A percentile compares a stretch with the other conserved stretches of the same genome.
Evolutionary conservation across 2,113 vertebrate species (phyloP).

Genomic region (Cettia cetti): DNA sequence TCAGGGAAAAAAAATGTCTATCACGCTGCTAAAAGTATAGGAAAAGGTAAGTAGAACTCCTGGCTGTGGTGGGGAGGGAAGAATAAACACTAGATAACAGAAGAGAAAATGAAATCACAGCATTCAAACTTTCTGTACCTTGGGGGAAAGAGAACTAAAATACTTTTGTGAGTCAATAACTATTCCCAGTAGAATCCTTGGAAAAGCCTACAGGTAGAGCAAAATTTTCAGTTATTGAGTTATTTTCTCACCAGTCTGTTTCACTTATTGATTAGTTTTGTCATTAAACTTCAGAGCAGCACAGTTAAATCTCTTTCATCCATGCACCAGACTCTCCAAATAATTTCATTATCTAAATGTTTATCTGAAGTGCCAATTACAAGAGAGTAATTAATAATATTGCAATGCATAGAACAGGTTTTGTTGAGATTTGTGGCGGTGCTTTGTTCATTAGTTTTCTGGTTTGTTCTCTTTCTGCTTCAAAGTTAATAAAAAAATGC

Average conservation of each 20-base stretch:
- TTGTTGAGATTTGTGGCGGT: background rate
- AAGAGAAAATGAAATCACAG: slow-evolving; percentile 63
- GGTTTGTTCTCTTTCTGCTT: slow-evolving; percentile 25
- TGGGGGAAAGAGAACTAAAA: slow-evolving; percentile 47
- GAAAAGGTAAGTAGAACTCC: background rate
- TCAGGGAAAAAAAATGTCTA: background rate
- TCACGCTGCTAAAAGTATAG: background rate
- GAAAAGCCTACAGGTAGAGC: slow-evolving; percentile 59
- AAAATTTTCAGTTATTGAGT: slow-evolving; percentile 67
- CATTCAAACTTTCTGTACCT: slow-evolving; percentile 48
- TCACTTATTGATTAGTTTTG: slow-evolving; percentile 75
- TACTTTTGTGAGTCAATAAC: slow-evolving; percentile 65
- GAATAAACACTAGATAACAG: slow-evolving; percentile 1
- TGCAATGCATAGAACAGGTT: background rate
- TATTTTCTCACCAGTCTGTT: slow-evolving; percentile 69
- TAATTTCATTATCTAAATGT: slow-evolving; percentile 62
- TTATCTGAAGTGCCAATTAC: slow-evolving; percentile 66
- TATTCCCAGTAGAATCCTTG: slow-evolving; percentile 62
- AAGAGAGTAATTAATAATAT: slow-evolving; percentile 72
- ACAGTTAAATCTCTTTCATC: slow-evolving; percentile 52
- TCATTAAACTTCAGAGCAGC: slow-evolving; percentile 53
- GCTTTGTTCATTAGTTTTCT: slow-evolving; percentile 14
- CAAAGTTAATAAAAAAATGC: background rate
- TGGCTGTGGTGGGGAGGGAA: background rate
- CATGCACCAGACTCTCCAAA: slow-evolving; percentile 27